A percentile compares a stretch with the other conserved stretches of the same genome.
phyloP scores from a whole-genome alignment of 1,140 invertebrate species.

The Zaprionus tsacasi region DNA sequence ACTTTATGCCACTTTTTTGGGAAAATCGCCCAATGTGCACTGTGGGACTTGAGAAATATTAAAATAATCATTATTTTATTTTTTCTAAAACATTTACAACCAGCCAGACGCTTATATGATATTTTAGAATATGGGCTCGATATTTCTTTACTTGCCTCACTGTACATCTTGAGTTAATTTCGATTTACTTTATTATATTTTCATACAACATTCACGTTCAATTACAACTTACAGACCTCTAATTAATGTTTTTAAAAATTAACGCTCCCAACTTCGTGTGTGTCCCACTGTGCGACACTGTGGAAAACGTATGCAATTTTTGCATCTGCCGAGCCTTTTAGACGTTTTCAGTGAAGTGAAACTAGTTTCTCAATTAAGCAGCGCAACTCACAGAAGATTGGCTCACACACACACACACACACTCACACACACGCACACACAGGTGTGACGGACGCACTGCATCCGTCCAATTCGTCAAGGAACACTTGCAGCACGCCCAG shows the following conservation, averaged over 20 bases:
- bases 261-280: neutral
- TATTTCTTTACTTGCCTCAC: neutral
- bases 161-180: neutral
- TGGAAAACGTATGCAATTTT: slow-evolving; percentile 25
- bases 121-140: no score
- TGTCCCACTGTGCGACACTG: slow-evolving; percentile 34
- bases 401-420: slow-evolving; percentile 33
- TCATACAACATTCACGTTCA: neutral
- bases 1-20: no score
- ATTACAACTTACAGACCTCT: neutral
- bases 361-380: slow-evolving; percentile 80
- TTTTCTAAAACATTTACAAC: no score
- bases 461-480: slow-evolving; percentile 81
- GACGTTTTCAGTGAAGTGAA: slow-evolving; percentile 50
- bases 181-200: neutral
- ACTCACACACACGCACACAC: neutral
- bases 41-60: no score
- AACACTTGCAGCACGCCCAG: slow-evolving; percentile 68
- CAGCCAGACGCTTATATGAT: no score
- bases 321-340: slow-evolving; percentile 29
- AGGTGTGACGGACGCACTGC: slow-evolving; percentile 49
- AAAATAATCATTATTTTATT: no score
- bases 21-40: no score
- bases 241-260: neutral
- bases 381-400: slow-evolving; percentile 31